Base-by-base conservation (phyloP, 2,797 vertebrate species). In the Neostethus bicornis region DNA sequence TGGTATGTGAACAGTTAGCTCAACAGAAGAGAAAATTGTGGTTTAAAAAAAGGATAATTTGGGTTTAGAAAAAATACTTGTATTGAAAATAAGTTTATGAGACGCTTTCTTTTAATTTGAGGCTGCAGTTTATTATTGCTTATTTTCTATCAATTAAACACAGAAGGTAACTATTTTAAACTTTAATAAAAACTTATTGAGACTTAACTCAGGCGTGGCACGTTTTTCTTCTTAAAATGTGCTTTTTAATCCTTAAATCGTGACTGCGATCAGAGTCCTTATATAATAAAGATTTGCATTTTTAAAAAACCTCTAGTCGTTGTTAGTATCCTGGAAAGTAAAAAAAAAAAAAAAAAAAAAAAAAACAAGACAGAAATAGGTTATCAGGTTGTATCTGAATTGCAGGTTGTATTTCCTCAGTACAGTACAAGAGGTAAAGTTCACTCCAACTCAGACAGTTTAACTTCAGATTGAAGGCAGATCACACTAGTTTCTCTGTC, bases 401-500 rank as follows among this genome's bases (percentile, higher is more conserved):
- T 19, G 38, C 37, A 13, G 29, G 38, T 51, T 61, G 24, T 32
- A 23, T 66, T 52, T 64, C 42, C 53, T 43, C 19, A 37, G 39
- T n/a, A 14, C 54, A 46, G 19, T 35, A 21, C 37, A 43, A 49
- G 32, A 61, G 66, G 69, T 80, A 84, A 88, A 87, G 83, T 79
- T 82, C 82, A 79, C 23, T 13, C 53, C 25, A 28, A 31, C 35
- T n/a, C 17, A 19, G 66, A 25, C 31, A 47, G 28, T 44, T 52
- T 56, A 25, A 2, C 42, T 54, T 11, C 16, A 52, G 4, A 46
- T 62, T 53, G 23, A 55, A 52, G 25, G 23, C 51, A 45, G 17
- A 17, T 19, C 7, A 19, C 49, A 42, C 46, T 47, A 50, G 56
- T 34, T 43, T 45, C 45, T 70, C 47, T 48, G 28, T n/a, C 13